phyloP scores from a whole-genome alignment of 2,797 vertebrate species.

The Podarcis siculus region DNA sequence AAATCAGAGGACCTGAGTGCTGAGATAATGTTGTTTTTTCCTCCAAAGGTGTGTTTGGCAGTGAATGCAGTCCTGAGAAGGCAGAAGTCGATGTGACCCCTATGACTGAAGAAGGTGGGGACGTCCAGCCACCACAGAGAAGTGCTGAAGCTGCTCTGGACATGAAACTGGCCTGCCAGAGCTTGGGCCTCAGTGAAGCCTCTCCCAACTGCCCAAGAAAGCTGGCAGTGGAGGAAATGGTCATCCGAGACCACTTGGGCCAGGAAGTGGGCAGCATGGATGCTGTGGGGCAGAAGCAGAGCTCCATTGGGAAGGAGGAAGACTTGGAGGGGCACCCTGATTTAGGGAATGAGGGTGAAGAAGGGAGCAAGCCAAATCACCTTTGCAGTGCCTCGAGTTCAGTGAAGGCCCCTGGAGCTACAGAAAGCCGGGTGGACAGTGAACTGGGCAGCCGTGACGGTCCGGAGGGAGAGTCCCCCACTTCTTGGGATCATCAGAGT shows the following conservation, averaged over 20 bases:
- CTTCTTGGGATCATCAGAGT: background rate
- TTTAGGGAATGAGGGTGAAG: background rate
- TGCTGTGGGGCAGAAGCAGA: slow-evolving; percentile 32
- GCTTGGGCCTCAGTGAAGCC: background rate
- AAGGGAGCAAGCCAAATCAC: background rate
- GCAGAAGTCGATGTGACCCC: background rate
- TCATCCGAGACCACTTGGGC: slow-evolving; percentile 64
- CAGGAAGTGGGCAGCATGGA: slow-evolving; percentile 65
- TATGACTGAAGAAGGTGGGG: background rate
- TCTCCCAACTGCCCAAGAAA: slow-evolving; percentile 10
- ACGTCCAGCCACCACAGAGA: background rate
- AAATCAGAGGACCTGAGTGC: background rate
- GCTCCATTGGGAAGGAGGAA: background rate
- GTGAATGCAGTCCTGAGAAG: background rate
- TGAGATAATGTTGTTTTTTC: background rate
- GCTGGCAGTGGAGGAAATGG: slow-evolving; percentile 60
- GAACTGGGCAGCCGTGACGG: slow-evolving; percentile 21
- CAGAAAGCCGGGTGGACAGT: background rate
- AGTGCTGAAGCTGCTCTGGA: background rate
- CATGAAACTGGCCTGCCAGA: background rate
- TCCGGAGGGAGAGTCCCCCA: slow-evolving; percentile 24
- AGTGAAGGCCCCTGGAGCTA: background rate
- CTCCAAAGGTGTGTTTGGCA: slow-evolving; percentile 4
- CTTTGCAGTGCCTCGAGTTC: background rate
- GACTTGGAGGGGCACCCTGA: background rate